Evolutionary conservation across 2,888 invertebrate species (phyloP).

Genomic region (Ormyrus labotus): DNA sequence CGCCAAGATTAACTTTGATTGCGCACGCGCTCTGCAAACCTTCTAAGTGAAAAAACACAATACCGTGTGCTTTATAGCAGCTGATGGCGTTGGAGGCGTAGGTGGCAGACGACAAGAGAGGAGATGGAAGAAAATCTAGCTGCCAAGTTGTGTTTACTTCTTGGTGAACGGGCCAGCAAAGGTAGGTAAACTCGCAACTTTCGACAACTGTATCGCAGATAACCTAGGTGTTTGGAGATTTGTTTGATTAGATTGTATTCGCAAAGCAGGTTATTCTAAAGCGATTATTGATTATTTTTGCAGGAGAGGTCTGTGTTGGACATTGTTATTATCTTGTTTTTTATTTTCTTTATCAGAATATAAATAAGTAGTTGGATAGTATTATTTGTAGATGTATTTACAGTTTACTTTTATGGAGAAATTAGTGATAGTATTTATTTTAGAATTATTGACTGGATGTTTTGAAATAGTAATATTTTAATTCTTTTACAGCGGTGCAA

Average conservation of each 20-base stretch:
- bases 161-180: conserved; percentile 66
- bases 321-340: too few relatives aligned
- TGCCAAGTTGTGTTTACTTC: conserved; percentile 70
- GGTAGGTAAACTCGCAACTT: conserved; percentile 61
- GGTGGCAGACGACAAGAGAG: conserved; percentile 45
- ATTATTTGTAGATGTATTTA: too few relatives aligned
- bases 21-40: conserved; percentile 6
- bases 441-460: too few relatives aligned
- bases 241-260: background rate
- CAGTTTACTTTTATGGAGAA: too few relatives aligned
- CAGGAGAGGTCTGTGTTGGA: background rate
- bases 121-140: conserved; percentile 73
- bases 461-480: conserved; percentile 8
- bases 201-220: background rate
- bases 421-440: too few relatives aligned
- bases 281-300: conserved; percentile 27
- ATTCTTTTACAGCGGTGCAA: conserved; percentile 78
- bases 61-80: background rate
- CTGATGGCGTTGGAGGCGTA: conserved; percentile 13
- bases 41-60: too few relatives aligned
- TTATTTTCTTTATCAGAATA: background rate
- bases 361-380: too few relatives aligned
- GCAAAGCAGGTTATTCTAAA: background rate
- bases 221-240: conserved; percentile 1
- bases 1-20: background rate